A percentile compares a stretch with the other conserved stretches of the same genome.
These are phyloP conservation scores for Monarcha castaneiventris DNA, from an alignment of 2,113 vertebrate species.

Conservation along the genomic window DNA sequence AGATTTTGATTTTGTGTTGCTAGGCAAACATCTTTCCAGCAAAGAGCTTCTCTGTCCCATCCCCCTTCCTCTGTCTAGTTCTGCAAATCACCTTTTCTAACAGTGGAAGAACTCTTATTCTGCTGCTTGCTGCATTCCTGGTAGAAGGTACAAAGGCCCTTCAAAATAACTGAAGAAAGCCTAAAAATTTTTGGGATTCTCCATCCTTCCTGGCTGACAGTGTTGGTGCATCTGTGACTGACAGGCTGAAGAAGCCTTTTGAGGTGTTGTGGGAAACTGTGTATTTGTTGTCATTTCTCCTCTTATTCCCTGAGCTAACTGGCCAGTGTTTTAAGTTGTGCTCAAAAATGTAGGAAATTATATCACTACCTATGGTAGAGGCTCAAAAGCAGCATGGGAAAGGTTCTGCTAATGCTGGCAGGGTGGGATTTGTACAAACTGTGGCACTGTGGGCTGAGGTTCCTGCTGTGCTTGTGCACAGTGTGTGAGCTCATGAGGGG, in stretches of 20 bases:
- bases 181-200: not conserved
- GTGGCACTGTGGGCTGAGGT: not conserved
- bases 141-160: not conserved
- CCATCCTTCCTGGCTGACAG: not conserved
- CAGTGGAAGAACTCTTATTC: not conserved
- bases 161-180: not conserved
- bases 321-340: not conserved
- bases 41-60: not conserved
- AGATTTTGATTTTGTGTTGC: conserved; percentile 19
- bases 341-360: not conserved
- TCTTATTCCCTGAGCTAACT: not conserved
- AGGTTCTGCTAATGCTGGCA: not conserved
- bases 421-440: not conserved
- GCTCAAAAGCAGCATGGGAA: not conserved
- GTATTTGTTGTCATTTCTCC: not conserved
- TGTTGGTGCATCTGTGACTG: not conserved
- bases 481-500: not conserved
- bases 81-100: not conserved
- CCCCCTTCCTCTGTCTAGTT: not conserved
- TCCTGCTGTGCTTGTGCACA: not conserved
- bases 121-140: not conserved
- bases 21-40: conserved; percentile 11
- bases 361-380: not conserved
- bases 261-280: not conserved
- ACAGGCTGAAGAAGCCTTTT: not conserved